A percentile compares a stretch with the other conserved stretches of the same genome.
Evolutionary conservation across 2,113 vertebrate species (phyloP).

Genomic region (Epinephelus lanceolatus): DNA sequence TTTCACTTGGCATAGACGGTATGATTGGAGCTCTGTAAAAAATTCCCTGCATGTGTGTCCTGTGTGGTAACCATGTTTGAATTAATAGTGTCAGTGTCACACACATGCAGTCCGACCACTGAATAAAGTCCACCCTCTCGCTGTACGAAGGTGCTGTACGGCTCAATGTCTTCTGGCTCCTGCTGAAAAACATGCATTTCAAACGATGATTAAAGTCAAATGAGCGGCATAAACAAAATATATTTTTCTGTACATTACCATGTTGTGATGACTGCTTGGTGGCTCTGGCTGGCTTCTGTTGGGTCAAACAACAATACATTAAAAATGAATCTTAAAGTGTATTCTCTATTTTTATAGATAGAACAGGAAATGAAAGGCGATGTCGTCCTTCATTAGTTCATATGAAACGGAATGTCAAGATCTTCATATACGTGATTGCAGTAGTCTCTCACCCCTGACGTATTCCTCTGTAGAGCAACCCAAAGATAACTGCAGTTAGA

Average conservation of each 20-base stretch:
- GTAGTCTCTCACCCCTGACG: slow-evolving; percentile 4
- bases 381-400: not conserved
- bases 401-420: not conserved
- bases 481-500: not conserved
- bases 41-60: not conserved
- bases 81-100: not conserved
- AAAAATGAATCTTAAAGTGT: too few species aligned
- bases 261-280: not conserved
- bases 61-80: not conserved
- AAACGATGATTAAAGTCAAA: not conserved
- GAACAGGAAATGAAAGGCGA: not conserved
- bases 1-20: not conserved
- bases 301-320: not conserved
- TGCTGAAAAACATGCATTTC: not conserved
- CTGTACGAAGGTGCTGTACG: slow-evolving; percentile 31
- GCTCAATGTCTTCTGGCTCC: slow-evolving; percentile 28
- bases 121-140: slow-evolving; percentile 28
- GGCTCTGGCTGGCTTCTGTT: not conserved
- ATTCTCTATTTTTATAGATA: not conserved
- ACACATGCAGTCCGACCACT: not conserved
- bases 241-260: not conserved
- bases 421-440: too few species aligned
- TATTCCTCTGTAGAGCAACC: not conserved
- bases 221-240: not conserved
- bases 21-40: rapidly evolving